Evolutionary conservation across 1,140 invertebrate species (phyloP), one percentile per base, ranked within the genome.

Genomic region (Drosophila repletoides): DNA sequence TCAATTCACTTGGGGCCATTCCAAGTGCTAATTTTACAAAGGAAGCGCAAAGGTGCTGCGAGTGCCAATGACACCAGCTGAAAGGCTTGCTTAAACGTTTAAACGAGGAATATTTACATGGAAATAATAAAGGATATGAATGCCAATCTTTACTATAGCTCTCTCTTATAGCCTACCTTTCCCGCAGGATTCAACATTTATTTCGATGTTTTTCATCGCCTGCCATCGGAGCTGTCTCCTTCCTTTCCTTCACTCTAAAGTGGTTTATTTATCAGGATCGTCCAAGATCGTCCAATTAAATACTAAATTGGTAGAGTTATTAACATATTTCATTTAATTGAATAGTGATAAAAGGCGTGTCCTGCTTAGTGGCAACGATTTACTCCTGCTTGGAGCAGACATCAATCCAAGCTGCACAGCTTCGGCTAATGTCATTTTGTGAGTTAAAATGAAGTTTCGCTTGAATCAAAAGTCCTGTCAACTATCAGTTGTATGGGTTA

Each of bases 1-100:
- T 84, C 79, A 84, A 84, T 83, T 83, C 80, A 84, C 79, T 70
- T 61, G 63, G 48, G 77, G 46, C 67, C 60, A 83, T 77, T 76
- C 55, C 68, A 55, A 75, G 69, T 83, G 79, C 77, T 83, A 84
- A 83, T 83, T 83, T 71, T 33, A 3, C 29, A 24, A 28, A 58
- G 56, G 45, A 49, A 33, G 10, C 33, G 15, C 15, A 38, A 41
- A 24, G 22, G n/a, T n/a, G n/a, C n/a, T n/a, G n/a, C n/a, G n/a
- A n/a, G n/a, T 14, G 29, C 5, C 17, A 38, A 38, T 36, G 31
- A 38, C 12, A 38, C 7, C 0, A n/a, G 29, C 6, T 17, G 17
- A 34, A 21, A 51, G 46, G n/a, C n/a, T n/a, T n/a, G n/a, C n/a
- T n/a, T 21, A 9, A 15, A 15, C 24, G 12, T 10, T 21, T 4